Percentiles rank a stretch among this genome's conserved stretches.
These are phyloP conservation scores for Eupeodes latifasciatus DNA, from an alignment of 2,888 invertebrate genomes.

Conservation along the genomic window DNA sequence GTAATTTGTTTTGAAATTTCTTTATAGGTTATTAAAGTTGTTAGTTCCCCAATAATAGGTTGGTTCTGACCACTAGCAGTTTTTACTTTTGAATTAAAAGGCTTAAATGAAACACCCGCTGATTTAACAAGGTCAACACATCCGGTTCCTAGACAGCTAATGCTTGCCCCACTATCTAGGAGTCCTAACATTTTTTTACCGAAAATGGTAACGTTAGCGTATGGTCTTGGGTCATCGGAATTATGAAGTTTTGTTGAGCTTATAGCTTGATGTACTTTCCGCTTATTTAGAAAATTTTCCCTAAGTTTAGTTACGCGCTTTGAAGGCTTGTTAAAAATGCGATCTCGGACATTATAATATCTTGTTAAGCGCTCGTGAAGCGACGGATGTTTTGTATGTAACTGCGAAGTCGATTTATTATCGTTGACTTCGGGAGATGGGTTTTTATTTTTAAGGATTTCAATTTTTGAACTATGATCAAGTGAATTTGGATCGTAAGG, in stretches of 20 bases:
- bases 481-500: neutral
- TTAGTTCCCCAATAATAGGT: constrained; percentile 8
- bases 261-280: constrained; percentile 9
- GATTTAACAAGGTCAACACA: constrained; percentile 1
- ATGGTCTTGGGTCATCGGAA: constrained; percentile 2
- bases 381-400: neutral
- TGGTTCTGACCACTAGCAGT: constrained; percentile 6
- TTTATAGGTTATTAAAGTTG: constrained; percentile 5
- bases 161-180: constrained; percentile 27
- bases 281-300: neutral
- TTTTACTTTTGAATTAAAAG: constrained; percentile 11
- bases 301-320: neutral
- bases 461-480: neutral
- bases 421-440: neutral
- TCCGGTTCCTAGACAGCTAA: constrained; percentile 26
- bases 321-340: constrained; percentile 13
- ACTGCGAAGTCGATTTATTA: neutral
- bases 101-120: neutral
- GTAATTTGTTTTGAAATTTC: neutral
- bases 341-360: constrained; percentile 3
- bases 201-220: constrained; percentile 7
- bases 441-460: neutral
- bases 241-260: neutral
- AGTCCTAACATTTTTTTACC: constrained; percentile 16
- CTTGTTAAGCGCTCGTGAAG: neutral